Evolutionary conservation across 2,888 invertebrate species (phyloP), one percentile per base, ranked within the genome.

Genomic region (Tachina lurida): DNA sequence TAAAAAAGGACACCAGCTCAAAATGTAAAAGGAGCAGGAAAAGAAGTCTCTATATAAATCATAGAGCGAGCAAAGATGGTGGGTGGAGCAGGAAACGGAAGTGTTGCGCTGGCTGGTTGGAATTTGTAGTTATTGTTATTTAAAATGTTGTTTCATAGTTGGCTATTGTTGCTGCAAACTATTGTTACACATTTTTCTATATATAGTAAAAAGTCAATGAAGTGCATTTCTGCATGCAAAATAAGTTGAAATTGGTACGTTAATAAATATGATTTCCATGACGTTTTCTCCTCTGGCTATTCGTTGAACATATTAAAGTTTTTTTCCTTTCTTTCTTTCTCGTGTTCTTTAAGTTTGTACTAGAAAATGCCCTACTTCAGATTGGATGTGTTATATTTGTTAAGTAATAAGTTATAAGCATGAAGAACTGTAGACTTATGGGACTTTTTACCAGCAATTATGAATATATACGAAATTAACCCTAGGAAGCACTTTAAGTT

Each of bases 171-270:
- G 63, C 54, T 75, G 31, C 70, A 39, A 31, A 31, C 54, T 60
- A 43, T 49, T 68, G 68, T 39, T 45, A 15, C 22, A 75, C 56
- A 17, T 10, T n/a, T 3, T 41, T 65, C 17, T 68, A 22, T 68
- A 22, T 68, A 52, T 52, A 45, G 76, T 56, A 80, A 76, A 80
- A 86, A 77, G 71, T 83, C 79, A 83, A 83, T 86, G 86, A 86
- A 86, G 83, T 86, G 86, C 86, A 86, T 63, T 83, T 86, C 67
- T 79, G 86, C 83, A 86, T 86, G 86, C 83, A 73, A 83, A 83
- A 68, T 80, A 83, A 83, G 79, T 83, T 60, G 73, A 79, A 86
- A 86, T 86, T 86, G 86, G 73, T 83, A 76, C 83, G 79, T 83
- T 83, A 86, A 86, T 83, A 83, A 83, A 83, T 86, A 76, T 76